A percentile compares a stretch with the other conserved stretches of the same genome.
phyloP scores from a whole-genome alignment of 2,888 invertebrate species.

The Campoplex nolae region DNA sequence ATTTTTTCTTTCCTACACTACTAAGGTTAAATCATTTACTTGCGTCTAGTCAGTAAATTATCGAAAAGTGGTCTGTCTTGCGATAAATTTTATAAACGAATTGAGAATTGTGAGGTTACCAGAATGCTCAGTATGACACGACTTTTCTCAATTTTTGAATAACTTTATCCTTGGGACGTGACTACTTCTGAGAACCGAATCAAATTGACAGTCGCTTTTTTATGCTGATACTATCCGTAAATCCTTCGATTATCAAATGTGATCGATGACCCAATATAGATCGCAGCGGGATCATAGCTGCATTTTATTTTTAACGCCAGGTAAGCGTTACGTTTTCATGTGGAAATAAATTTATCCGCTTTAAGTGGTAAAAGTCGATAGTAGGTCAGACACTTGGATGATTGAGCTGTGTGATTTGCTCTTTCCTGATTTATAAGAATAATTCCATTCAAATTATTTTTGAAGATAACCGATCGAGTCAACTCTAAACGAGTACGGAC shows the following conservation, averaged over 20 bases:
- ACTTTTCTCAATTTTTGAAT: neutral
- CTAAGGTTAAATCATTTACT: neutral
- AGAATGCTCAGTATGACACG: neutral
- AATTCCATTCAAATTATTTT: neutral
- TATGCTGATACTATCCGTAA: neutral
- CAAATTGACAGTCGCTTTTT: constrained; percentile 5
- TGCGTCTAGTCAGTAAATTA: neutral
- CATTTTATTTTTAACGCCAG: neutral
- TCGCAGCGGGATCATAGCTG: neutral
- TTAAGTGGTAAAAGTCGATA: constrained; percentile 21
- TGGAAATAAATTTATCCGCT: neutral
- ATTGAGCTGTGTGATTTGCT: neutral
- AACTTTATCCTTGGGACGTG: neutral
- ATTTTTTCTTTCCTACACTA: neutral
- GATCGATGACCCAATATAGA: neutral
- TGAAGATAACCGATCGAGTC: neutral
- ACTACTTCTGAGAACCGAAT: neutral
- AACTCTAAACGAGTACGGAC: neutral
- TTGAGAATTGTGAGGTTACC: neutral
- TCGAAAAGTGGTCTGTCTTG: neutral
- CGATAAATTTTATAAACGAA: neutral
- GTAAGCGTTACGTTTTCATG: neutral
- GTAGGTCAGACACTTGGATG: neutral
- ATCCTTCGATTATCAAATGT: neutral
- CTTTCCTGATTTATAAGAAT: neutral